Percentiles rank a stretch among this genome's conserved stretches.
phyloP scores from a whole-genome alignment of 1,140 invertebrate species.

The Drosophila obscura region DNA sequence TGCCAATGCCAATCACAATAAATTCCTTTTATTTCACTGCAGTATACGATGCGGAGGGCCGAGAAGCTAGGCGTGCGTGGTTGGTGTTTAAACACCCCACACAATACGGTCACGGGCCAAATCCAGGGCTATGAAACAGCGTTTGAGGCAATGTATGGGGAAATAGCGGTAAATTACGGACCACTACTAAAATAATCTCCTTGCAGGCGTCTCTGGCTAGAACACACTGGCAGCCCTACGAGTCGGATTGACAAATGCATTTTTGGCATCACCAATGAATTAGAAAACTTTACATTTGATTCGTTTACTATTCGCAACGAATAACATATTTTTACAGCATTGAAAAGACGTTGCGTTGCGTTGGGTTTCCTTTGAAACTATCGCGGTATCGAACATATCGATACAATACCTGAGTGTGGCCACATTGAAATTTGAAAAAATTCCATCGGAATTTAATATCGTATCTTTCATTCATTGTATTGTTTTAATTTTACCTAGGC shows the following conservation, averaged over 20 bases:
- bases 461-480: constrained; percentile 44
- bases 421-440: too few relatives aligned
- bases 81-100: constrained; percentile 50
- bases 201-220: constrained; percentile 62
- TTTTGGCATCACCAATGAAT: constrained; percentile 29
- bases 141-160: constrained; percentile 62
- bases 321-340: too few relatives aligned
- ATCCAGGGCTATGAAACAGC: constrained; percentile 41
- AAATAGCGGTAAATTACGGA: too few relatives aligned
- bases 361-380: too few relatives aligned
- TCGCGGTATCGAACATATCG: too few relatives aligned
- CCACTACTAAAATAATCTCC: not conserved
- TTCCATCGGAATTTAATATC: constrained; percentile 17
- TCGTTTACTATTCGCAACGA: constrained; percentile 39
- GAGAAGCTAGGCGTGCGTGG: constrained; percentile 55
- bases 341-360: too few relatives aligned
- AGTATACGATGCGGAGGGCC: constrained; percentile 68
- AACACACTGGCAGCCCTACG: constrained; percentile 63
- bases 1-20: not conserved
- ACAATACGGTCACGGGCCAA: constrained; percentile 46
- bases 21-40: not conserved
- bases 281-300: constrained; percentile 20
- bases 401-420: too few relatives aligned
- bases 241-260: constrained; percentile 68
- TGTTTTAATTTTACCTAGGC: constrained; percentile 42